phyloP scores from a whole-genome alignment of 2,113 vertebrate genomes.

The Orycteropus afer region DNA sequence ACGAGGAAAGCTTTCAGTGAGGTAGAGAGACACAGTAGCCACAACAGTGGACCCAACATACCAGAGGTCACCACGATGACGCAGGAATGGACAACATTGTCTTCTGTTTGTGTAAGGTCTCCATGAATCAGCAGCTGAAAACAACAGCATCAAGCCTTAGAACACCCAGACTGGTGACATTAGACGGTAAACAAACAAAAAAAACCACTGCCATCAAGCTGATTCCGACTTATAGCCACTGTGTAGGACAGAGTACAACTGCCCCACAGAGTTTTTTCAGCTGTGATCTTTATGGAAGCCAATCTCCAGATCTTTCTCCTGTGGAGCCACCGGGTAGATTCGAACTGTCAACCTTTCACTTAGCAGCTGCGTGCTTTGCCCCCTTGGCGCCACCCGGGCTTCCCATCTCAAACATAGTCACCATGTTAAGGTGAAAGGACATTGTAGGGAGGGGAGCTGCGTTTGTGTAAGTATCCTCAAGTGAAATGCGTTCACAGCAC shows the following conservation, averaged over 20 bases:
- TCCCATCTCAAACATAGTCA: not conserved
- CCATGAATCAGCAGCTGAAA: too few relatives aligned
- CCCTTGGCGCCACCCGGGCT: not conserved
- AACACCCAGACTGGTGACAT: too few relatives aligned
- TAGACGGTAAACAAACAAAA: too few relatives aligned
- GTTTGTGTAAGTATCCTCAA: not conserved
- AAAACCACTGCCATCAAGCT: not conserved
- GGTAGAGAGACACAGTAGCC: too few relatives aligned
- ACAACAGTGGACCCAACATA: too few relatives aligned
- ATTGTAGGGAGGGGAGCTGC: not conserved
- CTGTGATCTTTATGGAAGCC: not conserved
- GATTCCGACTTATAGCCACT: not conserved
- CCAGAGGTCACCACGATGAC: too few relatives aligned
- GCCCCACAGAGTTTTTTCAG: not conserved
- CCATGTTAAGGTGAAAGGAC: not conserved
- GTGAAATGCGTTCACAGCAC: not conserved
- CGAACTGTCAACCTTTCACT: not conserved
- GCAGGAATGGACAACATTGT: too few relatives aligned
- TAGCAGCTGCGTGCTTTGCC: not conserved
- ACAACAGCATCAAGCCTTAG: too few relatives aligned
- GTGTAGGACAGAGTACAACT: not conserved
- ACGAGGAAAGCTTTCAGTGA: too few relatives aligned
- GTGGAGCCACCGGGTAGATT: not conserved
- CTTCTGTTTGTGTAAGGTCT: too few relatives aligned
- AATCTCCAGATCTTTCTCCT: not conserved